A percentile compares a stretch with the other conserved stretches of the same genome.
These are phyloP conservation scores for Silurus meridionalis DNA, from an alignment of 2,113 vertebrate species.

Conservation along the genomic window DNA sequence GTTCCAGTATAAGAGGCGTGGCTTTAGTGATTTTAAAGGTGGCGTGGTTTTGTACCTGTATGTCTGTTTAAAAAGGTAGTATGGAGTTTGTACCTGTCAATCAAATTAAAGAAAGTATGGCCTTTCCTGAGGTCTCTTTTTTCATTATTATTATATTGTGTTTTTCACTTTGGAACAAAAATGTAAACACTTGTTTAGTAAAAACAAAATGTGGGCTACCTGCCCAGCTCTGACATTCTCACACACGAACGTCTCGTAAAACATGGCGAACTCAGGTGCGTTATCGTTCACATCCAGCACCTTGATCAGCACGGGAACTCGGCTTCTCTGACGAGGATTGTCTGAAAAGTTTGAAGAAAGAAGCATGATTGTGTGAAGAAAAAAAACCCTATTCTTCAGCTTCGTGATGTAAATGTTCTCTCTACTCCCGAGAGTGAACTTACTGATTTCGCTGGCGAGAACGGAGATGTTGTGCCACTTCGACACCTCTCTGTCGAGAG, in stretches of 20 bases:
- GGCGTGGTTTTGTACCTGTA: background rate
- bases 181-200: background rate
- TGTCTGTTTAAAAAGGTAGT: background rate
- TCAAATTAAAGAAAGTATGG: background rate
- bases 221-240: slow-evolving; percentile 85
- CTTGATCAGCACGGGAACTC: slow-evolving; percentile 79
- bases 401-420: background rate
- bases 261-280: slow-evolving; percentile 82
- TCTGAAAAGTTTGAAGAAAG: slow-evolving; percentile 61
- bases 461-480: slow-evolving; percentile 85
- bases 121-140: background rate
- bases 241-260: slow-evolving; percentile 87
- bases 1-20: background rate
- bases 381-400: background rate
- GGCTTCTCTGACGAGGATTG: slow-evolving; percentile 82
- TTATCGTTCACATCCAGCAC: slow-evolving; percentile 88
- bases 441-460: slow-evolving; percentile 84
- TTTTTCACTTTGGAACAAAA: background rate
- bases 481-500: slow-evolving; percentile 80
- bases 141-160: background rate
- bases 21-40: too few species aligned
- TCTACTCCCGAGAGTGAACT: slow-evolving; percentile 52
- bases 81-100: background rate
- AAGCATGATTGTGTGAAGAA: background rate
- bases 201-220: slow-evolving; percentile 63